Evolutionary conservation across 2,797 vertebrate genomes (phyloP).

Genomic region (Sebastolobus altivelis): DNA sequence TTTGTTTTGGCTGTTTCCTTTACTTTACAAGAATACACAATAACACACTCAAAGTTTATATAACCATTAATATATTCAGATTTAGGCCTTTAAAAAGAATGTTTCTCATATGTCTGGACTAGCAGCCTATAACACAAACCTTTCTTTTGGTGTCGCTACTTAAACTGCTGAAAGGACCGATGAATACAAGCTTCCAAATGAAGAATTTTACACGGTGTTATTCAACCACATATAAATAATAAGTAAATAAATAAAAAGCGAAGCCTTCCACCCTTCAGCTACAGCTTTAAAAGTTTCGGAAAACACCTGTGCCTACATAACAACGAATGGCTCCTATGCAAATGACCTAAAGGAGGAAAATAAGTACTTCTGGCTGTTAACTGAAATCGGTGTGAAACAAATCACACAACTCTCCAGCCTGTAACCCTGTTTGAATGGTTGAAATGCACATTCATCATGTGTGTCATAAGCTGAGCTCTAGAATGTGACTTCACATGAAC

Average conservation of each 20-base stretch:
- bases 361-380: not conserved
- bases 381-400: slow-evolving; percentile 4
- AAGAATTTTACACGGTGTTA: not conserved
- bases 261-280: not conserved
- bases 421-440: not conserved
- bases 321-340: not conserved
- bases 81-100: slow-evolving; percentile 8
- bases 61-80: slow-evolving; percentile 12
- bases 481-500: slow-evolving; percentile 13
- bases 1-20: slow-evolving; percentile 26
- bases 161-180: not conserved
- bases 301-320: slow-evolving; percentile 7
- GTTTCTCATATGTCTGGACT: slow-evolving; percentile 7
- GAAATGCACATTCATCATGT: slow-evolving; percentile 33
- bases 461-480: not conserved
- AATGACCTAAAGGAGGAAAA: not conserved
- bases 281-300: not conserved
- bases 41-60: slow-evolving; percentile 3
- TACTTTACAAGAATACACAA: slow-evolving; percentile 36
- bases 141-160: slow-evolving; percentile 36
- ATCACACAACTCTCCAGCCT: not conserved
- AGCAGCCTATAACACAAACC: slow-evolving; percentile 29
- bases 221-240: slow-evolving; percentile 1
- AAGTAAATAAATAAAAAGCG: not conserved
- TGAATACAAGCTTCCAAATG: slow-evolving; percentile 13